Percentiles rank a stretch among this genome's conserved stretches.
These are phyloP conservation scores for Riptortus pedestris DNA, from an alignment of 1,140 invertebrate species.

Conservation along the genomic window DNA sequence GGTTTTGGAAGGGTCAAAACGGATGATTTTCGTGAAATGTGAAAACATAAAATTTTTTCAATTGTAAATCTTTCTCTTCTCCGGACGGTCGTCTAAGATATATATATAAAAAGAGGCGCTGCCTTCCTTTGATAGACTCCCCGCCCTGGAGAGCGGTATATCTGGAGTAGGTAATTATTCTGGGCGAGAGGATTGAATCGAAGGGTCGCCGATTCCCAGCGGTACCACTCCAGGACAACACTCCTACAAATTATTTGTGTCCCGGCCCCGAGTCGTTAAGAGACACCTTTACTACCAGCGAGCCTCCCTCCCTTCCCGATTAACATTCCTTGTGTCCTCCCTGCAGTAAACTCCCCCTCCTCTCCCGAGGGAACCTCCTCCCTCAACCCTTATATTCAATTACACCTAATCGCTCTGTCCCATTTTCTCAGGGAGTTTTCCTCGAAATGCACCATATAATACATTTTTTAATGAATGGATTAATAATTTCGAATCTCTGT, in stretches of 20 bases:
- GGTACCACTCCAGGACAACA: background rate
- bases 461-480: too few species aligned
- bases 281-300: constrained; percentile 10
- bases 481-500: too few species aligned
- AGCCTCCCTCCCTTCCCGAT: background rate
- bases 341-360: background rate
- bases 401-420: background rate
- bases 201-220: too few species aligned
- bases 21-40: too few species aligned
- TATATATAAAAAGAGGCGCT: background rate
- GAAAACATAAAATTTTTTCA: too few species aligned
- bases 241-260: constrained; percentile 1
- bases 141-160: background rate
- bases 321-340: constrained; percentile 1
- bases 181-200: background rate
- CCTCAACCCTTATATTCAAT: background rate
- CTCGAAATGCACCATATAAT: too few species aligned
- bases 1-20: too few species aligned
- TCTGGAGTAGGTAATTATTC: background rate
- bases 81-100: background rate
- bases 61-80: too few species aligned
- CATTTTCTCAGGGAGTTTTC: too few species aligned
- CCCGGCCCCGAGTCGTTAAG: background rate
- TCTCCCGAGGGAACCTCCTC: background rate
- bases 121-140: too few species aligned